Percentiles rank a stretch among this genome's conserved stretches.
Conservation (phyloP, 1,140 invertebrate species). For the Diuraphis noxia region DNA sequence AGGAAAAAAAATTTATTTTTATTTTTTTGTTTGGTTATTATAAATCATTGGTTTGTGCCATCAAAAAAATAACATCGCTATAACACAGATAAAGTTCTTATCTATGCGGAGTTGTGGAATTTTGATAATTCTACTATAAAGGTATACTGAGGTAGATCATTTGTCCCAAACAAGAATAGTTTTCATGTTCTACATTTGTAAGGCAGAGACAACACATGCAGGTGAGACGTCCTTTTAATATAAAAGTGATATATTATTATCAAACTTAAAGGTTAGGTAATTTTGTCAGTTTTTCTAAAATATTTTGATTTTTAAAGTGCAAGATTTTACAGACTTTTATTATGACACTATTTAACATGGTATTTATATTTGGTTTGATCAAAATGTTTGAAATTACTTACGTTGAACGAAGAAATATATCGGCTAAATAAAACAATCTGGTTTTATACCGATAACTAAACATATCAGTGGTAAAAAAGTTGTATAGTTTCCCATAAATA, state of each 20-base stretch:
- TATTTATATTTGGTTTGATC: neutral
- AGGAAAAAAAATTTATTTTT: too few species aligned
- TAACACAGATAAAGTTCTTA: too few species aligned
- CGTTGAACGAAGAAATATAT: slow-evolving; percentile 91
- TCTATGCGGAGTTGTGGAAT: too few species aligned
- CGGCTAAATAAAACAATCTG: slow-evolving; percentile 81
- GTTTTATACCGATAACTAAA: slow-evolving; percentile 89
- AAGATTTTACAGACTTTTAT: neutral
- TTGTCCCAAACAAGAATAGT: too few species aligned
- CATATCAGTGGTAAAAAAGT: slow-evolving; percentile 85
- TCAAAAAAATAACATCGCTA: too few species aligned
- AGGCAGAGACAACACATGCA: too few species aligned
- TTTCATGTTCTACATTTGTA: too few species aligned
- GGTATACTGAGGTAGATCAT: too few species aligned
- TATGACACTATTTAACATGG: neutral
- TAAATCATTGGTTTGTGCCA: too few species aligned
- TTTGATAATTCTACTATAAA: too few species aligned
- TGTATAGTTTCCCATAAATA: slow-evolving; percentile 92
- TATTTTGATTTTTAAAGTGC: neutral
- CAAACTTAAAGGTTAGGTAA: neutral
- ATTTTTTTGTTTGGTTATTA: too few species aligned
- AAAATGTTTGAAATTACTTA: slow-evolving; percentile 64
- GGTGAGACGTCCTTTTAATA: too few species aligned
- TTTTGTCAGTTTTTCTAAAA: neutral
- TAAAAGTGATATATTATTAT: neutral